phyloP scores from a whole-genome alignment of 2,797 vertebrate genomes.

The Nannoperca obscura region DNA sequence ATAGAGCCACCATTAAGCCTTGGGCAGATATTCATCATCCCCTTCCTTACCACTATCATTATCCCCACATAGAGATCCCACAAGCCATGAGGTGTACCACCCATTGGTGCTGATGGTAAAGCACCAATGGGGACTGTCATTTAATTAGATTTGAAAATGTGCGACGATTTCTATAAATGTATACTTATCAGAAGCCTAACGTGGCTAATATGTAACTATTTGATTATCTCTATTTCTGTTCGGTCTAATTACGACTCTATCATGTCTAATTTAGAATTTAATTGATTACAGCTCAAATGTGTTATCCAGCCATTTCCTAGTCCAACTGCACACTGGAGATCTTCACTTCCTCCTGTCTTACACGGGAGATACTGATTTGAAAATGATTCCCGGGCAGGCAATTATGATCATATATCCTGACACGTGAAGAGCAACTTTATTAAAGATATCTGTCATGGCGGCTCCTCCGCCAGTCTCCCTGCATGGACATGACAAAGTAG shows the following conservation, averaged over 20 bases:
- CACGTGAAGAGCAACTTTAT: constrained; percentile 78
- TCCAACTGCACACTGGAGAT: constrained; percentile 38
- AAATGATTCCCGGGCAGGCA: constrained; percentile 72
- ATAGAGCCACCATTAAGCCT: constrained; percentile 73
- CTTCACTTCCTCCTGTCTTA: constrained; percentile 44
- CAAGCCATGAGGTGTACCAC: constrained; percentile 44
- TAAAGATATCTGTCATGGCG: constrained; percentile 83
- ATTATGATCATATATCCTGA: constrained; percentile 77
- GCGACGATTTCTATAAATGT: constrained; percentile 43
- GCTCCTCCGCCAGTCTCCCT: constrained; percentile 66
- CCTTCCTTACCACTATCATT: constrained; percentile 52
- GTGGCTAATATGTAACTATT: constrained; percentile 47
- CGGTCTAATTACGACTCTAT: constrained; percentile 54
- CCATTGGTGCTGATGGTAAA: constrained; percentile 31
- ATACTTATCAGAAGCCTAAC: constrained; percentile 40
- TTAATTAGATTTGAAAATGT: constrained; percentile 55
- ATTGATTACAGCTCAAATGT: constrained; percentile 46
- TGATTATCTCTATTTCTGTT: constrained; percentile 51
- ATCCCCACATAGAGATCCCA: constrained; percentile 47
- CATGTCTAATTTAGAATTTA: constrained; percentile 50
- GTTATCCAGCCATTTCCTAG: constrained; percentile 34
- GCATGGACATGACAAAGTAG: constrained; percentile 75
- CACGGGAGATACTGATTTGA: constrained; percentile 65
- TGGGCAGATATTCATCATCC: constrained; percentile 66
- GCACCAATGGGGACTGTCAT: constrained; percentile 44